A percentile compares a stretch with the other conserved stretches of the same genome.
Conservation (phyloP, 2,888 invertebrate genomes). For the Cyclophora albipunctata region DNA sequence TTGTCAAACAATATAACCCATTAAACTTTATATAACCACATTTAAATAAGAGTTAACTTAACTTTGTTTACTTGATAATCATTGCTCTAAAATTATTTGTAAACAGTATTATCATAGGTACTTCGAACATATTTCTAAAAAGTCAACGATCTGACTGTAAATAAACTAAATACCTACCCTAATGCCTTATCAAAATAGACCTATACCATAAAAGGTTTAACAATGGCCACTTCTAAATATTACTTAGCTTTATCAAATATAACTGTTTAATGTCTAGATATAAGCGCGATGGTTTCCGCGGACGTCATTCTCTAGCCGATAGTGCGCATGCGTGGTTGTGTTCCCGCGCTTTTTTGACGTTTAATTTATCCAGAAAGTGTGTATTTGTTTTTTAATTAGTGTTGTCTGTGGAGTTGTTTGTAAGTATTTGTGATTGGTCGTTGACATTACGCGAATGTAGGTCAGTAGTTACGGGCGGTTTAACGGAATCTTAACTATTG, state of each 20-base stretch:
- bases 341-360: conserved; percentile 46
- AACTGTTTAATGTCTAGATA: conserved; percentile 70
- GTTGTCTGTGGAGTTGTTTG: conserved; percentile 29
- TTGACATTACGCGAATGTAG: conserved; percentile 41
- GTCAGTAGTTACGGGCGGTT: conserved; percentile 39
- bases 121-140: too few relatives aligned
- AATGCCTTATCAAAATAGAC: too few relatives aligned
- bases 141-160: too few relatives aligned
- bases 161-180: too few relatives aligned
- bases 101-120: too few relatives aligned
- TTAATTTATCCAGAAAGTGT: conserved; percentile 22
- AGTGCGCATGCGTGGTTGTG: conserved; percentile 47
- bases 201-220: too few relatives aligned
- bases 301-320: conserved; percentile 62
- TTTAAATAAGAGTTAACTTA: too few relatives aligned
- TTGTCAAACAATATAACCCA: too few relatives aligned
- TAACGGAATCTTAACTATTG: conserved; percentile 23
- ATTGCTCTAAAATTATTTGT: too few relatives aligned
- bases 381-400: conserved; percentile 36
- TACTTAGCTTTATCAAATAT: conserved; percentile 51
- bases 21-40: too few relatives aligned
- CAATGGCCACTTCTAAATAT: conserved; percentile 34
- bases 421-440: conserved; percentile 42
- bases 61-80: too few relatives aligned
- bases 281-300: conserved; percentile 63